A percentile compares a stretch with the other conserved stretches of the same genome.
Evolutionary conservation across 2,113 vertebrate genomes (phyloP).

Genomic region (Lasiurus borealis): DNA sequence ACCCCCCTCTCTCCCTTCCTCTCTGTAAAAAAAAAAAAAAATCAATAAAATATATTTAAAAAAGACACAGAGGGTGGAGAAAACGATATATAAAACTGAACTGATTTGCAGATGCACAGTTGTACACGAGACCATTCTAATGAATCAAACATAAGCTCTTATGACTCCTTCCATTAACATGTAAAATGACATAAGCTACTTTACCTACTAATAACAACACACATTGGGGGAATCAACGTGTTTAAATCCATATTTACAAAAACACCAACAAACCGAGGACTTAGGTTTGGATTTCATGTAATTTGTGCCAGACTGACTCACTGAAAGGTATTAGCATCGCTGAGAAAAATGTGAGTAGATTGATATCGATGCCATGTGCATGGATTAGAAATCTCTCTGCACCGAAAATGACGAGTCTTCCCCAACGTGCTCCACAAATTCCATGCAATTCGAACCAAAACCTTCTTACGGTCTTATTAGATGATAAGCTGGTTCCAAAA

Average conservation of each 20-base stretch:
- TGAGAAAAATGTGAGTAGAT: neutral
- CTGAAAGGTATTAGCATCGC: neutral
- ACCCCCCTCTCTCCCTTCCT: no score
- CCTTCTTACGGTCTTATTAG: neutral
- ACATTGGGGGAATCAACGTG: neutral
- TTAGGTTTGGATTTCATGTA: neutral
- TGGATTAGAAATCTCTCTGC: neutral
- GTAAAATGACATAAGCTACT: neutral
- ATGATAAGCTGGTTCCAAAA: neutral
- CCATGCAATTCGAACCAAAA: neutral
- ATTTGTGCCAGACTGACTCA: neutral
- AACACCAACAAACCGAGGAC: neutral
- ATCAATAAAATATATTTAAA: no score
- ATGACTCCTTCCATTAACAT: neutral
- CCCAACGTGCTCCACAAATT: neutral
- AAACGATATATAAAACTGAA: neutral
- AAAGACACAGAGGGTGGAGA: neutral
- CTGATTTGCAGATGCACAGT: neutral
- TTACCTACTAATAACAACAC: neutral
- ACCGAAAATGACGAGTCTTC: neutral
- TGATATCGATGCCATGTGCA: neutral
- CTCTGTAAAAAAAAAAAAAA: no score
- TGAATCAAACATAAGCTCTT: neutral
- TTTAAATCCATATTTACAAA: neutral
- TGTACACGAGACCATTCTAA: neutral